Conservation (phyloP, 1,140 invertebrate species). For the Saccostrea cuccullata region DNA sequence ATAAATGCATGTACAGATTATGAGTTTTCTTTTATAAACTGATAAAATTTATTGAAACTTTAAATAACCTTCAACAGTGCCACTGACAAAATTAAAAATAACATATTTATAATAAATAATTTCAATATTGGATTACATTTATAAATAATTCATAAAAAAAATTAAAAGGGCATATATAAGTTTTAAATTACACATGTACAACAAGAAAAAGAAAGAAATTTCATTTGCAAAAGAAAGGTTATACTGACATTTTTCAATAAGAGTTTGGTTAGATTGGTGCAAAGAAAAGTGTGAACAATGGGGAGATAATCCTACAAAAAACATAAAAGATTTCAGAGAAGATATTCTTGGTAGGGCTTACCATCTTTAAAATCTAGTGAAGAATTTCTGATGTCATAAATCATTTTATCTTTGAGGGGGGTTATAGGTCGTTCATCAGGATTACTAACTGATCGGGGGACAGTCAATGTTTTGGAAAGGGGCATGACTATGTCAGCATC, state of each 20-base stretch:
- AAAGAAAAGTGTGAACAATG: conserved; percentile 28
- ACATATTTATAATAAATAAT: too few species aligned
- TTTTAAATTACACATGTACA: neutral
- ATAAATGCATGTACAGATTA: too few species aligned
- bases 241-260: neutral
- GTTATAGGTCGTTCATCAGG: conserved; percentile 77
- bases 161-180: too few species aligned
- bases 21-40: too few species aligned
- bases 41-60: too few species aligned
- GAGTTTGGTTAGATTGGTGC: neutral
- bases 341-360: conserved; percentile 53
- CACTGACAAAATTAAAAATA: too few species aligned
- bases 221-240: neutral
- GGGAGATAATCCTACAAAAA: neutral
- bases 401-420: conserved; percentile 76
- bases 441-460: conserved; percentile 34
- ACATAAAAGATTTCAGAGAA: neutral
- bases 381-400: conserved; percentile 73
- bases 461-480: conserved; percentile 48
- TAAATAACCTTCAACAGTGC: too few species aligned
- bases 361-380: conserved; percentile 78
- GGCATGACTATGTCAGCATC: conserved; percentile 53
- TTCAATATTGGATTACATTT: too few species aligned
- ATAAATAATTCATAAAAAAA: too few species aligned
- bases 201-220: neutral